These are phyloP conservation scores for Oceanodroma tethys DNA, from an alignment of 2,113 vertebrate species.

Conservation along the genomic window DNA sequence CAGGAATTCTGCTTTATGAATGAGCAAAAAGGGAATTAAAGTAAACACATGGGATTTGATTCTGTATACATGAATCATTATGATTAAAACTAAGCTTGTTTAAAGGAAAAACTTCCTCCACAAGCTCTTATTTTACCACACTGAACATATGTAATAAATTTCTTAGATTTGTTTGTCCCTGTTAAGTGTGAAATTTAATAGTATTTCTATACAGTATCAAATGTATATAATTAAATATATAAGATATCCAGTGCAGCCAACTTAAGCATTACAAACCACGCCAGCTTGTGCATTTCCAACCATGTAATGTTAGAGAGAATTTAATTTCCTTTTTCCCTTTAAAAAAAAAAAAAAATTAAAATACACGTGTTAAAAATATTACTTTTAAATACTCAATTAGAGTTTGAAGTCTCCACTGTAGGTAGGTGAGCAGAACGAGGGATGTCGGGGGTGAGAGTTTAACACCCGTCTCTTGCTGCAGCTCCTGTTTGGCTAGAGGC, in stretches of 20 bases:
- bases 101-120: slow-evolving; percentile 31
- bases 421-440: background rate
- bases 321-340: background rate
- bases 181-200: slow-evolving; percentile 46
- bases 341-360: background rate
- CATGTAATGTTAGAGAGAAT: background rate
- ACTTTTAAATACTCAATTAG: background rate
- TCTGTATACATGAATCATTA: background rate
- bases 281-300: background rate
- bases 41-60: background rate
- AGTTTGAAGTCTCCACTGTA: background rate
- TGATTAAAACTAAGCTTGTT: slow-evolving; percentile 16
- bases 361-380: background rate
- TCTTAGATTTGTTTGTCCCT: slow-evolving; percentile 22
- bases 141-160: background rate
- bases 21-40: background rate
- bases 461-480: background rate
- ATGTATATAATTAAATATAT: background rate
- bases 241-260: background rate
- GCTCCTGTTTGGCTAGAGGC: background rate
- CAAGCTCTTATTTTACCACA: background rate
- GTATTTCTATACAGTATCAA: slow-evolving; percentile 22
- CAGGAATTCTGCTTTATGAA: background rate
- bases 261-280: background rate
- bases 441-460: background rate